A percentile compares a stretch with the other conserved stretches of the same genome.
Conservation (phyloP, 92 coral and sea anemone genomes). For the Phenganax subtilis region DNA sequence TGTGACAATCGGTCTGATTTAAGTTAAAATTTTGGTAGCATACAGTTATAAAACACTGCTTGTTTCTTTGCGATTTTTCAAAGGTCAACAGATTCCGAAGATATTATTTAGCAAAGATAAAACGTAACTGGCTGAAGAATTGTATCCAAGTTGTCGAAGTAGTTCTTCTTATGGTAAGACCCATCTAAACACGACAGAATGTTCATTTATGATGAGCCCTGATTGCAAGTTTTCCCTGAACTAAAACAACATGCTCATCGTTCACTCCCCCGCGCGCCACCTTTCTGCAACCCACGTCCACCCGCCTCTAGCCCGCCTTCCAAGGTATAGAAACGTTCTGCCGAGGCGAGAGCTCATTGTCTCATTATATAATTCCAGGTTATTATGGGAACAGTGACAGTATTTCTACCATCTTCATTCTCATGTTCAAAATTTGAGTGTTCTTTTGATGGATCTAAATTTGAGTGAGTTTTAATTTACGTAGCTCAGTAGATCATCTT, state of each 20-base stretch:
- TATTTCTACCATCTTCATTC: no score
- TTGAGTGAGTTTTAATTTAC: conserved; percentile 47
- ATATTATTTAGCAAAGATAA: conserved; percentile 66
- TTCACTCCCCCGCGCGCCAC: background rate
- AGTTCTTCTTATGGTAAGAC: conserved; percentile 71
- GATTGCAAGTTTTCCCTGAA: background rate
- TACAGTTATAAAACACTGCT: background rate
- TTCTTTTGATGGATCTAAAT: conserved; percentile 50
- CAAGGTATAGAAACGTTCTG: no score
- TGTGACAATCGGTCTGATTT: no score
- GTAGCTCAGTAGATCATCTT: background rate
- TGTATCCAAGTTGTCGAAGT: conserved; percentile 77
- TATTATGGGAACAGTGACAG: no score
- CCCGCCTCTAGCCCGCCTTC: no score
- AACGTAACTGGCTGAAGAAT: conserved; percentile 78
- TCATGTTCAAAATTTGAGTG: background rate
- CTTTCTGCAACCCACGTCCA: background rate
- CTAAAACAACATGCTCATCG: background rate
- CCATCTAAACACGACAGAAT: no score
- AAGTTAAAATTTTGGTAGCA: no score
- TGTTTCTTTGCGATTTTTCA: conserved; percentile 2
- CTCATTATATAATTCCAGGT: no score
- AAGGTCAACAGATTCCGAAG: conserved; percentile 93
- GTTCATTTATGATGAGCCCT: background rate
- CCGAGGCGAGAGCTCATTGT: no score